Conservation (phyloP, 1,140 invertebrate species). For the Eciton burchellii region DNA sequence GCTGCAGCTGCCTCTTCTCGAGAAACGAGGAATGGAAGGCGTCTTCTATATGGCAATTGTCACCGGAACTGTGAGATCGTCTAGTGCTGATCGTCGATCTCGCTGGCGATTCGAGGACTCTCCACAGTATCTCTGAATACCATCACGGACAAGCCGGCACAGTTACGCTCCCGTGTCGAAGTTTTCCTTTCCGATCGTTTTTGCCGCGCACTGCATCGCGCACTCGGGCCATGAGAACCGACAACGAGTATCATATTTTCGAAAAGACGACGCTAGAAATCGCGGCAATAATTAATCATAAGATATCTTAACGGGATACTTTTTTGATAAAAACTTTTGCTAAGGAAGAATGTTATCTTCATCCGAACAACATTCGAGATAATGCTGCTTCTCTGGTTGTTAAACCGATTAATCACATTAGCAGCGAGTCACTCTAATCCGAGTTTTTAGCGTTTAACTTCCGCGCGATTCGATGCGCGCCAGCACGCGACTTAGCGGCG, state of each 20-base stretch:
- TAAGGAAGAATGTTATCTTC: not conserved
- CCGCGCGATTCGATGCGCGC: constrained; percentile 43
- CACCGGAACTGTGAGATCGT: constrained; percentile 3
- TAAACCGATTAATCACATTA: constrained; percentile 53
- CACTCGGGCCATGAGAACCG: not conserved
- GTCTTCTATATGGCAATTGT: constrained; percentile 12
- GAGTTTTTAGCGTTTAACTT: constrained; percentile 57
- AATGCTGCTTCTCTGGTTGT: constrained; percentile 24
- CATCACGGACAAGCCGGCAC: constrained; percentile 7
- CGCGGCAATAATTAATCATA: not conserved
- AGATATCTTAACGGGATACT: not conserved
- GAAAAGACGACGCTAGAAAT: not conserved
- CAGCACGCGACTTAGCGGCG: constrained; percentile 30
- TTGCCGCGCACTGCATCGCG: not conserved
- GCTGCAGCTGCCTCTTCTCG: not conserved
- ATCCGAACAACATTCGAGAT: not conserved
- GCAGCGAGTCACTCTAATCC: constrained; percentile 42
- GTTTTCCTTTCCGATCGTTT: not conserved
- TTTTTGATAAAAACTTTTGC: not conserved
- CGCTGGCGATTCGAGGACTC: not conserved
- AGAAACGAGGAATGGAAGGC: constrained; percentile 54
- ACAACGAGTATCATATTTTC: not conserved
- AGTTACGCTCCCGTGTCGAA: constrained; percentile 10
- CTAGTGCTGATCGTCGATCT: not conserved
- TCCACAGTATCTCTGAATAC: not conserved